phyloP scores from a whole-genome alignment of 64 coral and sea anemone species.

The Actinia tenebrosa region DNA sequence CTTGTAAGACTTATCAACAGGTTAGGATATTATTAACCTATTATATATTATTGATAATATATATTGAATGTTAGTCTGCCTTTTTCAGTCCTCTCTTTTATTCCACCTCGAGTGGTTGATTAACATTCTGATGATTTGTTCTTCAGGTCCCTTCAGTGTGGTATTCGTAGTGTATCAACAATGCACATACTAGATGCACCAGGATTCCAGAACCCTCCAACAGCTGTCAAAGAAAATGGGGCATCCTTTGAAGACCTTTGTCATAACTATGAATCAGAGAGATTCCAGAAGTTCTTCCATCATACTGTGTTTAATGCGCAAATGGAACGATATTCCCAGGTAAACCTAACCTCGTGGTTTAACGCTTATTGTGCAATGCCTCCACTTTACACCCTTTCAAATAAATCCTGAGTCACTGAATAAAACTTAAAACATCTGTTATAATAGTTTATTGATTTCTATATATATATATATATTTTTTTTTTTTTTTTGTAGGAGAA shows the following conservation, averaged over 20 bases:
- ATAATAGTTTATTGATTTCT: too few species aligned
- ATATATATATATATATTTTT: too few species aligned
- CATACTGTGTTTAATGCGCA: slow-evolving; percentile 79
- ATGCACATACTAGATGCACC: slow-evolving; percentile 90
- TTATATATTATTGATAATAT: neutral
- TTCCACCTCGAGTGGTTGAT: too few species aligned
- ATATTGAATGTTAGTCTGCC: neutral
- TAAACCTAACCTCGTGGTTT: neutral
- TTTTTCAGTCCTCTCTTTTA: too few species aligned
- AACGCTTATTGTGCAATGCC: too few species aligned
- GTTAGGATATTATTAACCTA: slow-evolving; percentile 23
- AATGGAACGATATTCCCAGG: slow-evolving; percentile 91
- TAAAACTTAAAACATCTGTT: too few species aligned
- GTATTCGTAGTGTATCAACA: slow-evolving; percentile 65
- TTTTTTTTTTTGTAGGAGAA: slow-evolving; percentile 73
- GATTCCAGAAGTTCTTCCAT: slow-evolving; percentile 97
- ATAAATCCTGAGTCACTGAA: too few species aligned
- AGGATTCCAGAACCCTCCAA: slow-evolving; percentile 83
- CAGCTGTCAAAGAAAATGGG: slow-evolving; percentile 44
- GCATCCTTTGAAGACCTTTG: slow-evolving; percentile 91
- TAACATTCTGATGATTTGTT: neutral
- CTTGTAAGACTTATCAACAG: slow-evolving; percentile 88
- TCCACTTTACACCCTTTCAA: too few species aligned
- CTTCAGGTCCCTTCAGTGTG: slow-evolving; percentile 75
- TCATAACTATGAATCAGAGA: slow-evolving; percentile 92